Evolutionary conservation across 2,797 vertebrate genomes (phyloP), one percentile per base, ranked within the genome.

Genomic region (Phyllotis vaccarum): DNA sequence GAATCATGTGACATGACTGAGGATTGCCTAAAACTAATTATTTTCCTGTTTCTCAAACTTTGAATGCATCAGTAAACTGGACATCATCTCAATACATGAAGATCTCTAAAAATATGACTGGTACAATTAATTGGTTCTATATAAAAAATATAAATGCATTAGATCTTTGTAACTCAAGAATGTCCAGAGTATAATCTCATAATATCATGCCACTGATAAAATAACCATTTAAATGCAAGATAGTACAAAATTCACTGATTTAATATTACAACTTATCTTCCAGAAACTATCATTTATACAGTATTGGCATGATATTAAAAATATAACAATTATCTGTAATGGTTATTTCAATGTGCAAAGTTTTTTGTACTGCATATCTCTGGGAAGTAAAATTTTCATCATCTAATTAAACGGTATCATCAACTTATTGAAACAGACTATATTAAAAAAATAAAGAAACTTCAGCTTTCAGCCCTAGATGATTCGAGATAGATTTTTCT

Each of bases 381-480:
- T 82, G 8, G 29, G 11, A 16, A 6, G 17, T 83, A 37, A 92
- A 19, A 66, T 34, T 46, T 89, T 94, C 90, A 68, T 49, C 31
- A 75, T 8, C 46, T 0, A 82, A 3, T 27, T 95, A 37, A 76
- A 37, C 27, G 16, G 82, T 49, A 49, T 49, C 91, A 75, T 68
- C 10, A 79, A 89, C 8, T 75, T 72, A 83, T 60, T 22, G 13
- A 16, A 92, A 85, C 2, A 72, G 37, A 52, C 5, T 60, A 34
- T 93, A 90, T 86, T 19, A 62, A 93, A 87, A 49, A 88, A 96
- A 93, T 37, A 78, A 17, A 29, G 0, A 78, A 24, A 95, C 16
- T 37, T n/a, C 6, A 72, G 3, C 46, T 8, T 22, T 85, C 6
- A 66, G 60, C 49, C 81, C 60, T 46, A 17, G 81, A 22, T 49